These are phyloP conservation scores for Scrobipalpa costella DNA, from an alignment of 2,888 invertebrate species.

Conservation along the genomic window DNA sequence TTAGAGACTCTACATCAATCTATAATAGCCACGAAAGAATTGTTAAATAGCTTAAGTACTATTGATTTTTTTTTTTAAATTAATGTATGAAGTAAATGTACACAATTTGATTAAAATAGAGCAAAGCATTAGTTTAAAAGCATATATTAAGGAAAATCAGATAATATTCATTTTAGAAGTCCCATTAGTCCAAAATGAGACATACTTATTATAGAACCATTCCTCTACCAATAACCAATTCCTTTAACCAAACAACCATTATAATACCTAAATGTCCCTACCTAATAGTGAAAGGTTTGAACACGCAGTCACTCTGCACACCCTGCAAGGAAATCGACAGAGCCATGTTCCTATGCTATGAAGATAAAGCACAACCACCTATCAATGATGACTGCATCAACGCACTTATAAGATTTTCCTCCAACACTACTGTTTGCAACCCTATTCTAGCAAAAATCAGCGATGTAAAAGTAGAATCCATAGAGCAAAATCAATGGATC, in stretches of 20 bases:
- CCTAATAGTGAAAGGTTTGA: too few species aligned
- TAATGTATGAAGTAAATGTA: too few species aligned
- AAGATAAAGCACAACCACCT: background rate
- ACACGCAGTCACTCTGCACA: background rate
- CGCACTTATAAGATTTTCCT: background rate
- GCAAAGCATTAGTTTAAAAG: background rate
- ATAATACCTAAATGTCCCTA: too few species aligned
- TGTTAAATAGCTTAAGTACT: background rate
- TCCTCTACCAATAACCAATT: background rate
- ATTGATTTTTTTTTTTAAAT: too few species aligned
- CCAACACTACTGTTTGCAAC: background rate
- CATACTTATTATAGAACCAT: background rate
- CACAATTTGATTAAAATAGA: background rate
- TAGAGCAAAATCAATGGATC: background rate
- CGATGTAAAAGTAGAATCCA: background rate
- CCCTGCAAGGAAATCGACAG: background rate
- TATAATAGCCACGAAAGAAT: constrained; percentile 5
- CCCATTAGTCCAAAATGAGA: background rate
- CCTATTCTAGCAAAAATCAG: background rate
- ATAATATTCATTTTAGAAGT: background rate
- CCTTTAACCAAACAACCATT: background rate
- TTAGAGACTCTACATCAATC: constrained; percentile 29
- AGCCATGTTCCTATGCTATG: background rate
- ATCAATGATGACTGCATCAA: background rate
- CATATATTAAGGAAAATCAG: background rate